Conservation (phyloP, 1,140 invertebrate genomes). For the Littorina saxatilis region DNA sequence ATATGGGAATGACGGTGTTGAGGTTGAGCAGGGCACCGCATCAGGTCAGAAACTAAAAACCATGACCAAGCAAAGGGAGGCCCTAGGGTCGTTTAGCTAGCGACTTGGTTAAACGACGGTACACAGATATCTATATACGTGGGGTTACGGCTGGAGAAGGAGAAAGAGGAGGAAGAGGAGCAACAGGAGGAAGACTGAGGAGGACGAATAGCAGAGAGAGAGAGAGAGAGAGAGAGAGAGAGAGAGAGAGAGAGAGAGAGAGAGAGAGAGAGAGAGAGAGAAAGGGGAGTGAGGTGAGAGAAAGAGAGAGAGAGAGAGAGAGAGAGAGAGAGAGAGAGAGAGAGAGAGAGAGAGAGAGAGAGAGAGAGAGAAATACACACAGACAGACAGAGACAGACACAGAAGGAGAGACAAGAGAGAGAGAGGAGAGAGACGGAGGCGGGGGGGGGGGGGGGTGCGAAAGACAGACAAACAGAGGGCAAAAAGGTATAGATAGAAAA, state of each 20-base stretch:
- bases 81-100: too few relatives aligned
- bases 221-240: background rate
- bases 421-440: background rate
- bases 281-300: background rate
- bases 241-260: conserved; percentile 25
- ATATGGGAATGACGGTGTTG: too few relatives aligned
- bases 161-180: conserved; percentile 17
- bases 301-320: background rate
- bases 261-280: conserved; percentile 21
- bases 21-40: too few relatives aligned
- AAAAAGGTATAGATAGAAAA: too few relatives aligned
- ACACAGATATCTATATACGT: too few relatives aligned
- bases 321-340: conserved; percentile 14
- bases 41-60: too few relatives aligned
- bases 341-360: background rate
- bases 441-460: background rate
- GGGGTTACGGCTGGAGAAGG: background rate
- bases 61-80: too few relatives aligned
- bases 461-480: too few relatives aligned
- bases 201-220: background rate
- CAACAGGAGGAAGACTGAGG: background rate
- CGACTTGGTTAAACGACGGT: too few relatives aligned
- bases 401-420: background rate
- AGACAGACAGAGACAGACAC: background rate
- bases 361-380: background rate